Base-by-base conservation (phyloP, 2,797 vertebrate genomes). In the Myotis vivesi region DNA sequence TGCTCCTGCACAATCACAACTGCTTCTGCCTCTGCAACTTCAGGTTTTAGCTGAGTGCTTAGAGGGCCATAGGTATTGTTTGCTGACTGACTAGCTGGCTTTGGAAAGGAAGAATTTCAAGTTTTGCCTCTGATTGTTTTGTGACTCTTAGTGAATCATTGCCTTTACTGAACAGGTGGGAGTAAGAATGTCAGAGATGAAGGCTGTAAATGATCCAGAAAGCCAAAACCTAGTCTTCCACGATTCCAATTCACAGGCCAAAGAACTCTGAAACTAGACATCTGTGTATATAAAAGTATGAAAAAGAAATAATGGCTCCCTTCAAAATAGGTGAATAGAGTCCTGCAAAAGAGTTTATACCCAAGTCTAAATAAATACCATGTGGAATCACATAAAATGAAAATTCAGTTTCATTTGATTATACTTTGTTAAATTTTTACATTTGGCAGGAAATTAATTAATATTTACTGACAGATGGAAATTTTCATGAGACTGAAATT, bases 391-490 rank as follows among this genome's bases (percentile, higher is more conserved):
- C 55, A 49, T 15, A 22, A 73, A 85, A 62, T 76, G 38, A 30
- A 28, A 30, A 55, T 28, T 94, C 33, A n/a, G 13, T 89, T 89
- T 88, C 23, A 49, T 68, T 92, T n/a, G 15, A 72, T 53, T 93
- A 64, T 17, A 75, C 77, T 73, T 91, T 90, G 44, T 51, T 64
- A 75, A 77, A 46, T 91, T 68, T 94, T 85, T 73, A 84, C 20
- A 71, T 66, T 90, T 76, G 68, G 55, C 71, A 91, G 89, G 77
- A 92, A 88, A 91, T 71, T 59, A 85, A 73, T 77, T 66, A 91
- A 25, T 41, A 57, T 46, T 90, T 89, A 53, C 64, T 36, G 55
- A 80, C 69, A 38, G 2, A 38, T 62, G 19, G 53, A 83, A 87
- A 84, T 82, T 57, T 82, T 75, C 68, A 30, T 41, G 68, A 90